Conservation (phyloP, 2,113 vertebrate species). For the Ptyas mucosa region DNA sequence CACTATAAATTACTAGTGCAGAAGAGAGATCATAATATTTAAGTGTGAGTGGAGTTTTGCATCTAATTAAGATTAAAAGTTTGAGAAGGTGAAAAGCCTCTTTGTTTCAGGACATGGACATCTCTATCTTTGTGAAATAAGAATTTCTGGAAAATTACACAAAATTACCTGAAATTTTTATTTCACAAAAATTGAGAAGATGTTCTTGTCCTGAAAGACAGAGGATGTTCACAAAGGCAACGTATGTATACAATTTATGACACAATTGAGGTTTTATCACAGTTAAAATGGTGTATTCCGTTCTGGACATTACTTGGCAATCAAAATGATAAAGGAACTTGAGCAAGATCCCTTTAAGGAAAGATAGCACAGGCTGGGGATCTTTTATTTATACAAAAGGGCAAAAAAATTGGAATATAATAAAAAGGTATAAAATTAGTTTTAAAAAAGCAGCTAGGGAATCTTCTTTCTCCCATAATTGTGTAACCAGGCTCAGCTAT, state of each 20-base stretch:
- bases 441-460: neutral
- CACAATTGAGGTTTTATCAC: neutral
- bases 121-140: neutral
- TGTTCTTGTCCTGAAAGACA: neutral
- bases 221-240: neutral
- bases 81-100: neutral
- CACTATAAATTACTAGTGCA: neutral
- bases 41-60: neutral
- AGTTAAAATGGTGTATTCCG: neutral
- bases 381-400: neutral
- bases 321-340: neutral
- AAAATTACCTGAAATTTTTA: neutral
- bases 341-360: neutral
- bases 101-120: neutral
- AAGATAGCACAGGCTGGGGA: neutral
- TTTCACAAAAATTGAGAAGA: neutral
- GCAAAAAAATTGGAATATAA: neutral
- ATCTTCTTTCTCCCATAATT: neutral
- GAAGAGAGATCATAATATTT: neutral
- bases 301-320: neutral
- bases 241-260: neutral
- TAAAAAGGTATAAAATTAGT: neutral
- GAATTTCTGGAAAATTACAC: neutral
- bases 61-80: neutral
- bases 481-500: neutral